phyloP scores from a whole-genome alignment of 35 echinoderm and acorn worm species.

The Acanthaster planci region DNA sequence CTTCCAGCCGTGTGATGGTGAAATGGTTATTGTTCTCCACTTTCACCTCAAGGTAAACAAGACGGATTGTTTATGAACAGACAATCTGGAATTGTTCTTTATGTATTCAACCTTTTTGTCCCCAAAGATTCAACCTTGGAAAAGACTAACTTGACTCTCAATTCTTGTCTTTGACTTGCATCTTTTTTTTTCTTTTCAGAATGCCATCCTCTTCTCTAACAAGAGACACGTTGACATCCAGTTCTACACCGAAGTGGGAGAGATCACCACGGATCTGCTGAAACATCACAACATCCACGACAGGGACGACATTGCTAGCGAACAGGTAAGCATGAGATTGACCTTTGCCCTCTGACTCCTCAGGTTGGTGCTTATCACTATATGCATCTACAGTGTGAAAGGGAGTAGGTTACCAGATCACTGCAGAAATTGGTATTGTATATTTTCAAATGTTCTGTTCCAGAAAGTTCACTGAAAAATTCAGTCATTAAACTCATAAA shows the following conservation, averaged over 20 bases:
- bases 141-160: too few relatives aligned
- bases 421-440: too few relatives aligned
- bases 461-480: too few relatives aligned
- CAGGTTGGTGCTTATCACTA: too few relatives aligned
- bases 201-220: slow-evolving; percentile 92
- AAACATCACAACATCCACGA: slow-evolving; percentile 99
- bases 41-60: slow-evolving; percentile 93
- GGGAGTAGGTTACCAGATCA: too few relatives aligned
- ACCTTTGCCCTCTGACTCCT: too few relatives aligned
- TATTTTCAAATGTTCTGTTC: too few relatives aligned
- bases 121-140: background rate
- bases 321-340: slow-evolving; percentile 62
- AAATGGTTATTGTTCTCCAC: slow-evolving; percentile 95
- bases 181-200: slow-evolving; percentile 53
- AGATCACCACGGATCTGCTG: slow-evolving; percentile 90
- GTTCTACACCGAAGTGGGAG: slow-evolving; percentile 97
- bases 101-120: background rate
- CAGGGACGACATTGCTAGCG: slow-evolving; percentile 92
- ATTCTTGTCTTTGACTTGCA: background rate
- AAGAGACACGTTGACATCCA: slow-evolving; percentile 90
- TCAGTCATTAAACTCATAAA: too few relatives aligned
- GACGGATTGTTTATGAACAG: background rate
- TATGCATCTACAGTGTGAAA: too few relatives aligned
- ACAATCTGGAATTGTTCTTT: background rate
- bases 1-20: slow-evolving; percentile 97